Percentiles rank a stretch among this genome's conserved stretches.
Evolutionary conservation across 2,797 vertebrate genomes (phyloP).

Genomic region (Catostomus latipinnis): DNA sequence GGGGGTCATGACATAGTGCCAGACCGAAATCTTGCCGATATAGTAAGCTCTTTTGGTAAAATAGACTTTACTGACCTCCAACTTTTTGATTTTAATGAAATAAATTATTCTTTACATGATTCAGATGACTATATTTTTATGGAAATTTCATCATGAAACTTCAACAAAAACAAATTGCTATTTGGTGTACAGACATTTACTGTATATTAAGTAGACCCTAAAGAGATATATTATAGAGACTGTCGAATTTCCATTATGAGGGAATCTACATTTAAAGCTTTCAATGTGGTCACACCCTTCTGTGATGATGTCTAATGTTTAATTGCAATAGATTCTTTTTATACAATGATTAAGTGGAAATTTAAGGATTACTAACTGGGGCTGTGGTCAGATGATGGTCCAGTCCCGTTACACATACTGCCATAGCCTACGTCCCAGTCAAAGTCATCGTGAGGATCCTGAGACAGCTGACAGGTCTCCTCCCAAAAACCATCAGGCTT

Average conservation of each 20-base stretch:
- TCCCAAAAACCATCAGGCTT: conserved; percentile 75
- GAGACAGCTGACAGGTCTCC: conserved; percentile 77
- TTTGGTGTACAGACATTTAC: too few species aligned
- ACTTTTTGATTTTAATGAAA: conserved; percentile 9
- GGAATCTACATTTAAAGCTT: too few species aligned
- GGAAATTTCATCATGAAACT: neutral
- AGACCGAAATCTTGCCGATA: too few species aligned
- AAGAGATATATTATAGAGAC: too few species aligned
- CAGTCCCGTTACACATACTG: conserved; percentile 60
- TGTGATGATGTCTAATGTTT: neutral
- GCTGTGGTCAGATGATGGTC: conserved; percentile 81
- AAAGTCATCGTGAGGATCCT: conserved; percentile 81
- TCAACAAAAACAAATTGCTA: too few species aligned
- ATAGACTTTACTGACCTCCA: neutral
- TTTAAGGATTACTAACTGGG: conserved; percentile 66
- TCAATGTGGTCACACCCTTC: neutral
- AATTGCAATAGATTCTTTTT: too few species aligned
- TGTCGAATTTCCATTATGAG: too few species aligned
- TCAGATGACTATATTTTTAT: neutral
- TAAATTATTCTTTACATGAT: neutral
- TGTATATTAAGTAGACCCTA: too few species aligned
- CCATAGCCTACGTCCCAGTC: conserved; percentile 81
- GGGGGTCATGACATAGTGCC: neutral
- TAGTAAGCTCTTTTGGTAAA: neutral
- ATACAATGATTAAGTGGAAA: conserved; percentile 14